Evolutionary conservation across 2,797 vertebrate genomes (phyloP), one percentile per base, ranked within the genome.

Genomic region (Glossophaga mutica): DNA sequence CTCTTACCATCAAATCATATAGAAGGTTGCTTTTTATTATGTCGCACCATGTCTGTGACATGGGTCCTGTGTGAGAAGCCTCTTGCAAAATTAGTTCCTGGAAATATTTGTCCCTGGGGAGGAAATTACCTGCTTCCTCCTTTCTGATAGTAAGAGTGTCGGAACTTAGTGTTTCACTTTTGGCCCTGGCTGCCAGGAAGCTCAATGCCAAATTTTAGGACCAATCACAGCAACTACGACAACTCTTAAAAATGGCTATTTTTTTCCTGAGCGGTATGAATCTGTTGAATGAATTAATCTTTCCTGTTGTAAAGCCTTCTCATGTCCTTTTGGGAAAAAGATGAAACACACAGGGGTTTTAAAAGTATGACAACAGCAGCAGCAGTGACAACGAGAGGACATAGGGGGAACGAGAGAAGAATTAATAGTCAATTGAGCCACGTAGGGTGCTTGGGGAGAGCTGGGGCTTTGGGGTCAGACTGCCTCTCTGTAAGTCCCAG

Each of bases 81-180:
- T 68, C 29, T 97, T 97, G 92, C 94, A 96, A 85, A 94, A 96
- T 70, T 87, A 29, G 52, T 97, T 97, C 92, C 94, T 96, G 95
- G 94, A 97, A 97, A 88, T 82, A 92, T 46, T 32, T 37, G 84
- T 96, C 67, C 73, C 77, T 32, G 46, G 37, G 52, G 71, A 67
- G 95, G 91, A 96, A 95, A 70, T 70, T 12, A 42, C 48, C 48
- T 83, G 78, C 70, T 97, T 97, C 96, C 94, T 93, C 82, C 94
- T 96, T 97, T 90, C 82, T 91, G 77, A 81, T 78, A 90, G 71
- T 77, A 70, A 70, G 70, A 50, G 9, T 57, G 55, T 94, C 26
- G 0, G 70, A 95, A 93, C 65, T 71, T 37, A 70, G 70, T 34
- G 50, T 96, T 97, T 97, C 77, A 29, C 14, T 96, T 96, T 96